These are phyloP conservation scores for Creontiades dilutus DNA, from an alignment of 2,888 invertebrate species.

Conservation along the genomic window DNA sequence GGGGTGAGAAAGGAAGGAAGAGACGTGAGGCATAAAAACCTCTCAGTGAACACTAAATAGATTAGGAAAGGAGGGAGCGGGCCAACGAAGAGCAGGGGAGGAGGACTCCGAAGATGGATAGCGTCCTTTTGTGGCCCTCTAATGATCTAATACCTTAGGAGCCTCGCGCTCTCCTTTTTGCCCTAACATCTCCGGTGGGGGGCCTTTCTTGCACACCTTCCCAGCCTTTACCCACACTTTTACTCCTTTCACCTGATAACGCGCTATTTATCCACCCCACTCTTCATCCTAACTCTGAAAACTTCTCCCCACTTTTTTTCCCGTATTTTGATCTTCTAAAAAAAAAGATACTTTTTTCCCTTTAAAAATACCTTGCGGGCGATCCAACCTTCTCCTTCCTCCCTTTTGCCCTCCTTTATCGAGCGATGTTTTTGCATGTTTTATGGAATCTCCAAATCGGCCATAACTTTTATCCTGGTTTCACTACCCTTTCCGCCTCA, in stretches of 20 bases:
- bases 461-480: conserved; percentile 6
- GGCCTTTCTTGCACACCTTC: conserved; percentile 11
- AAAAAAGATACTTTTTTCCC: conserved; percentile 18
- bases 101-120: conserved; percentile 39
- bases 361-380: not conserved
- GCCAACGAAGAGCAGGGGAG: not conserved
- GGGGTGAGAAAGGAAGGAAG: conserved; percentile 6
- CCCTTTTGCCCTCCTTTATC: not conserved
- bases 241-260: conserved; percentile 28
- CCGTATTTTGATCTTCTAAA: not conserved
- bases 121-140: conserved; percentile 51
- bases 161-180: conserved; percentile 37
- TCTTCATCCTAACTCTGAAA: not conserved
- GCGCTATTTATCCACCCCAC: not conserved
- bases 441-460: conserved; percentile 13
- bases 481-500: not conserved
- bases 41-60: conserved; percentile 29
- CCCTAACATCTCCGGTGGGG: conserved; percentile 16
- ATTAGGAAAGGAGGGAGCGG: conserved; percentile 1
- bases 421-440: conserved; percentile 11
- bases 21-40: conserved; percentile 18
- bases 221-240: not conserved
- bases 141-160: conserved; percentile 57
- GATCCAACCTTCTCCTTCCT: not conserved
- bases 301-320: not conserved